Conservation (phyloP, 1,140 invertebrate genomes). For the Trissolcus basalis region DNA sequence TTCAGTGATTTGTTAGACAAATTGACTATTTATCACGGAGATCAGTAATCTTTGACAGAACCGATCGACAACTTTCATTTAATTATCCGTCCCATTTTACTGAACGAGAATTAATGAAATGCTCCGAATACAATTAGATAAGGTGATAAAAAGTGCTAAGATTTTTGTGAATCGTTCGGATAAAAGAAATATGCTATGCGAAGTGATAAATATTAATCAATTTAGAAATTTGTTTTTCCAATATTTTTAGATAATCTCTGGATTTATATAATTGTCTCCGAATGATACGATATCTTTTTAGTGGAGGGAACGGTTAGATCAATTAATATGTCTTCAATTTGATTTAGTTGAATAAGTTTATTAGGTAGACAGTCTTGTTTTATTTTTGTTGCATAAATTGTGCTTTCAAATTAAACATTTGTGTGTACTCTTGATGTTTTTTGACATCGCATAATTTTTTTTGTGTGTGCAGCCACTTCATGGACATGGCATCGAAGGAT, state of each 20-base stretch:
- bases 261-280: conserved; percentile 5
- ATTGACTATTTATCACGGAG: too few species aligned
- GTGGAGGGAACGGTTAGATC: background rate
- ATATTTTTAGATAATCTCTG: conserved; percentile 3
- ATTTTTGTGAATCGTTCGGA: background rate
- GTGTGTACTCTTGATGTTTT: conserved; percentile 21
- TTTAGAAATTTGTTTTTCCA: background rate
- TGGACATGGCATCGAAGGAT: conserved; percentile 68
- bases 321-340: background rate
- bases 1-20: too few species aligned
- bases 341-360: background rate
- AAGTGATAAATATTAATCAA: background rate
- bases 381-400: background rate
- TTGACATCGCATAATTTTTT: conserved; percentile 29
- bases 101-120: too few species aligned
- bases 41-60: too few species aligned
- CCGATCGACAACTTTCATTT: too few species aligned
- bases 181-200: background rate
- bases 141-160: too few species aligned
- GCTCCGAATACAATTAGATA: too few species aligned
- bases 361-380: background rate
- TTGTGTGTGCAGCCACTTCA: conserved; percentile 60
- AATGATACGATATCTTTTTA: conserved; percentile 1
- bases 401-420: conserved; percentile 7
- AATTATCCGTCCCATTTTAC: too few species aligned